phyloP scores from a whole-genome alignment of 2,113 vertebrate species.

The Carassius gibelio region DNA sequence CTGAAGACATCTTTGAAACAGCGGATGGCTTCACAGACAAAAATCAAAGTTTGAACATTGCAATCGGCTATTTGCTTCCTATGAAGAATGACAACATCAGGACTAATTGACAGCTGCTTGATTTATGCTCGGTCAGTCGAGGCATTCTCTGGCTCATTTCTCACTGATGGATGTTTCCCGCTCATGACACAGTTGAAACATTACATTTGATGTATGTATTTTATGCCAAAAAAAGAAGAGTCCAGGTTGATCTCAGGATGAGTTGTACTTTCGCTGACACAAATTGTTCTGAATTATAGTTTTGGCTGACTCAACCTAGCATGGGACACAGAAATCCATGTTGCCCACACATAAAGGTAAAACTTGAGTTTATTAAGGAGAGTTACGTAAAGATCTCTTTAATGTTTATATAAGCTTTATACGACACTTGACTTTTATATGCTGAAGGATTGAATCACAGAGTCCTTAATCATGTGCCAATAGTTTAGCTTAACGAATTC shows the following conservation, averaged over 20 bases:
- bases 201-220: slow-evolving; percentile 29
- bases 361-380: slow-evolving; percentile 23
- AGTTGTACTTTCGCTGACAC: not conserved
- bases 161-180: not conserved
- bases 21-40: not conserved
- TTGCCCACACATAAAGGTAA: slow-evolving; percentile 35
- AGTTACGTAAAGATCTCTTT: slow-evolving; percentile 38
- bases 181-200: not conserved
- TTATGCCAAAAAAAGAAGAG: not conserved
- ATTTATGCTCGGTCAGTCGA: slow-evolving; percentile 22
- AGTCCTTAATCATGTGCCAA: slow-evolving; percentile 2
- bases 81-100: slow-evolving; percentile 21
- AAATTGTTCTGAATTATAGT: slow-evolving; percentile 7
- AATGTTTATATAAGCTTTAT: slow-evolving; percentile 40
- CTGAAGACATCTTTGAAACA: not conserved
- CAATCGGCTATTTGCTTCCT: not conserved
- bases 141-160: slow-evolving; percentile 3
- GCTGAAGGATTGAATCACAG: slow-evolving; percentile 20
- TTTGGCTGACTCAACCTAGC: slow-evolving; percentile 32
- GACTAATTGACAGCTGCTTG: not conserved
- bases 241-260: not conserved
- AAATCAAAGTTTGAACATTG: not conserved
- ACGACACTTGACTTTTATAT: slow-evolving; percentile 14
- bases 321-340: slow-evolving; percentile 34
- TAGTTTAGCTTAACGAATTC: not conserved